A percentile compares a stretch with the other conserved stretches of the same genome.
Conservation (phyloP, 2,888 invertebrate genomes). For the Leptinotarsa juncta region DNA sequence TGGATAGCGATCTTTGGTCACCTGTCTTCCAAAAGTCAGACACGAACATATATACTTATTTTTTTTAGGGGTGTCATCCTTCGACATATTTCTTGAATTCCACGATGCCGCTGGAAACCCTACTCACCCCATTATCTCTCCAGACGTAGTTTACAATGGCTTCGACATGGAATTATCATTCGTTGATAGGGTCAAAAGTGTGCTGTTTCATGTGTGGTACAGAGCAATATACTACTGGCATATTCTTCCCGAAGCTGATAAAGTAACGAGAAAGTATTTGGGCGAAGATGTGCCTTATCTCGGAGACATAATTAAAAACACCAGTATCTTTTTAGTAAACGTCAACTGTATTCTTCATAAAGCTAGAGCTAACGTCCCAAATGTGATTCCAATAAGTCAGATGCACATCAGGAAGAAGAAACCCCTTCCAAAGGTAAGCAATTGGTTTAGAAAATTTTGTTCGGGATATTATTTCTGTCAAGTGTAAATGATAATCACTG, state of each 20-base stretch:
- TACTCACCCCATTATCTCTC: conserved; percentile 51
- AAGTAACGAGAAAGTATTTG: conserved; percentile 48
- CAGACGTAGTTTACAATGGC: conserved; percentile 39
- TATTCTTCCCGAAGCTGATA: conserved; percentile 38
- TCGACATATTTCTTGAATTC: conserved; percentile 40
- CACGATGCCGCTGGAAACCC: conserved; percentile 53
- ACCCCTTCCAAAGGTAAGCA: conserved; percentile 40
- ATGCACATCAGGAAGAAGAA: conserved; percentile 41
- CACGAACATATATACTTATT: neutral
- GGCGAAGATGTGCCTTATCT: conserved; percentile 49
- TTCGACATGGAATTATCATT: conserved; percentile 25
- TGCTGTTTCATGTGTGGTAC: conserved; percentile 40
- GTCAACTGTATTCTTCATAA: conserved; percentile 42
- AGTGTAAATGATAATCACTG: too few species aligned
- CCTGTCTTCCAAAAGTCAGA: neutral
- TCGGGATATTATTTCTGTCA: too few species aligned
- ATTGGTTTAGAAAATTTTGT: too few species aligned
- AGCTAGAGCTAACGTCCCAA: conserved; percentile 42
- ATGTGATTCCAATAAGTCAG: conserved; percentile 41
- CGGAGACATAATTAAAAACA: conserved; percentile 44
- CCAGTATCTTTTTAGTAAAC: conserved; percentile 45
- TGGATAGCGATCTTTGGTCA: neutral
- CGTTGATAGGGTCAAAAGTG: conserved; percentile 38
- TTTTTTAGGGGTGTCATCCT: conserved; percentile 46
- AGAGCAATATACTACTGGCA: conserved; percentile 39